Evolutionary conservation across 1,140 invertebrate genomes (phyloP), one percentile per base, ranked within the genome.

Genomic region (Drosophila hydei): DNA sequence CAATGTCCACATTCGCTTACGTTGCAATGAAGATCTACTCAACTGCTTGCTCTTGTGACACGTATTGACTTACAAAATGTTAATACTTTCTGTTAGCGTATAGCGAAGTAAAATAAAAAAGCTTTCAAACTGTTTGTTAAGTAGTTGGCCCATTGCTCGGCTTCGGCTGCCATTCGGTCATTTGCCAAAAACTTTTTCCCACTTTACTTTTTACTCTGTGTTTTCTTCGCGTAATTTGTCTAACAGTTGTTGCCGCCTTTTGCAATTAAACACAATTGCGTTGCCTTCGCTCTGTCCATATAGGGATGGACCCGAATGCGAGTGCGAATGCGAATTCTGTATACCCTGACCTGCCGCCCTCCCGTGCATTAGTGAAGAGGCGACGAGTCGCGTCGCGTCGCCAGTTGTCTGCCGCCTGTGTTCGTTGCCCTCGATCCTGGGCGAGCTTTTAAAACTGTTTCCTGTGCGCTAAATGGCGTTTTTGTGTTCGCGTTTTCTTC

Each of bases 181-280:
- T 87, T 85, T 87, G 81, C 80, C 80, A 87, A 71, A 62, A 73
- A 73, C 59, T 76, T 78, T 80, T 87, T 65, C 42, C 60, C 67
- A 69, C 64, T 75, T 69, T 74, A 43, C 63, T 60, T 72, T 76
- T 52, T 63, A 52, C 38, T 45, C 43, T 19, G 11, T 58, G 63
- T 61, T 48, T 51, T 72, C 71, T 56, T 72, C 64, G 72, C 65
- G 70, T 75, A 83, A 83, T 83, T 87, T 81, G 83, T 73, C 68
- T 59, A 59, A 59, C 74, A 87, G 75, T 69, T 72, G 38, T 48
- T 72, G 60, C 40, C 65, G 47, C 63, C 76, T 70, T 63, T 63
- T 72, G 83, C 83, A 87, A 87, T 87, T 87, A 87, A 87, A 83
- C 78, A 83, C 83, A 83, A 79, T 88, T 79, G 83, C 83, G 83